A percentile compares a stretch with the other conserved stretches of the same genome.
Evolutionary conservation across 2,797 vertebrate genomes (phyloP).

Genomic region (Pampus argenteus): DNA sequence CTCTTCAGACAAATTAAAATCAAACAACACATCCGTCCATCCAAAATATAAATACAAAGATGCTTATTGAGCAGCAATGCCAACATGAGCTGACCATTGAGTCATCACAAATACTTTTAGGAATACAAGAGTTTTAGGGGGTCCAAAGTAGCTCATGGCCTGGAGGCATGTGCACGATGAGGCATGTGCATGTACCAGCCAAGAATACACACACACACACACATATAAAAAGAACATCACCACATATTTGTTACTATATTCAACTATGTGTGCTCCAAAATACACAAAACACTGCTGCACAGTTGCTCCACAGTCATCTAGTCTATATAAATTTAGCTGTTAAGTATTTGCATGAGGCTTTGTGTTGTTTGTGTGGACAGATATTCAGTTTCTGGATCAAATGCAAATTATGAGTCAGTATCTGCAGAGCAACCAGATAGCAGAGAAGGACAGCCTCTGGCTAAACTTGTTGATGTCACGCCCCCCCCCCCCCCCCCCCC

Average conservation of each 20-base stretch:
- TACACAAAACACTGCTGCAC: conserved; percentile 15
- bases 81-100: neutral
- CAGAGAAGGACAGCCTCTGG: conserved; percentile 64
- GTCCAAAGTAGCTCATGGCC: conserved; percentile 12
- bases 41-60: conserved; percentile 6
- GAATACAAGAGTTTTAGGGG: conserved; percentile 15
- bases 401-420: conserved; percentile 69
- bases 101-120: conserved; percentile 13
- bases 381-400: conserved; percentile 43
- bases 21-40: neutral
- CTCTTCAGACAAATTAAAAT: neutral
- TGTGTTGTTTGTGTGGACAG: conserved; percentile 26
- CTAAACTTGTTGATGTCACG: conserved; percentile 80
- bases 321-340: conserved; percentile 11
- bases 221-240: neutral
- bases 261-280: conserved; percentile 10
- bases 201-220: conserved; percentile 5
- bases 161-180: conserved; percentile 25
- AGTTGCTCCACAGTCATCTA: conserved; percentile 27
- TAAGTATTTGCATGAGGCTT: conserved; percentile 52
- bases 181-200: conserved; percentile 23
- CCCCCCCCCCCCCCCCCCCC: conserved; percentile 33
- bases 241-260: conserved; percentile 6
- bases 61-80: neutral
- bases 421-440: conserved; percentile 64